These are phyloP conservation scores for Himalopsyche anomala DNA, from an alignment of 2,888 invertebrate species.

Conservation along the genomic window DNA sequence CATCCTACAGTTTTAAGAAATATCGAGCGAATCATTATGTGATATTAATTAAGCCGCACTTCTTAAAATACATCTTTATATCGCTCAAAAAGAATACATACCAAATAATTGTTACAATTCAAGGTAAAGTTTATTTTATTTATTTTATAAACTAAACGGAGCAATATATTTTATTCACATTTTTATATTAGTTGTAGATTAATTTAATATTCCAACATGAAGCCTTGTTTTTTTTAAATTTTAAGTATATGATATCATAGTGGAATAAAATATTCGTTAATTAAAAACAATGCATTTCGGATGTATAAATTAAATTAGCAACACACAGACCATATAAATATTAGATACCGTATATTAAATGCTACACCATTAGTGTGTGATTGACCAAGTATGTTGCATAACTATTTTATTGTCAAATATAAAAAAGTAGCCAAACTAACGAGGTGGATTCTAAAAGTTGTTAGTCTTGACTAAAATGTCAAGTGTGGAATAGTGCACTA, in stretches of 20 bases:
- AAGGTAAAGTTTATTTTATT: too few relatives aligned
- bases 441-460: background rate
- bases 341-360: background rate
- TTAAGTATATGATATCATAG: background rate
- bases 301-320: background rate
- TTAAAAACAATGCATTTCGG: background rate
- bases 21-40: too few relatives aligned
- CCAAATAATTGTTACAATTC: too few relatives aligned
- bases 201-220: too few relatives aligned
- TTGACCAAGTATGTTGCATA: background rate
- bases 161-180: too few relatives aligned
- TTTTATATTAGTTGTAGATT: too few relatives aligned
- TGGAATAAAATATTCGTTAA: background rate
- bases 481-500: slow-evolving; percentile 22
- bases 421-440: background rate
- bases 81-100: too few relatives aligned
- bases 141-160: too few relatives aligned
- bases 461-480: slow-evolving; percentile 19
- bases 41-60: too few relatives aligned
- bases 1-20: too few relatives aligned
- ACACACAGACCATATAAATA: background rate
- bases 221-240: too few relatives aligned
- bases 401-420: background rate
- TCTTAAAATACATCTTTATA: too few relatives aligned
- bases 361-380: background rate